These are phyloP conservation scores for Calameuta idolon DNA, from an alignment of 2,888 invertebrate genomes.

Conservation along the genomic window DNA sequence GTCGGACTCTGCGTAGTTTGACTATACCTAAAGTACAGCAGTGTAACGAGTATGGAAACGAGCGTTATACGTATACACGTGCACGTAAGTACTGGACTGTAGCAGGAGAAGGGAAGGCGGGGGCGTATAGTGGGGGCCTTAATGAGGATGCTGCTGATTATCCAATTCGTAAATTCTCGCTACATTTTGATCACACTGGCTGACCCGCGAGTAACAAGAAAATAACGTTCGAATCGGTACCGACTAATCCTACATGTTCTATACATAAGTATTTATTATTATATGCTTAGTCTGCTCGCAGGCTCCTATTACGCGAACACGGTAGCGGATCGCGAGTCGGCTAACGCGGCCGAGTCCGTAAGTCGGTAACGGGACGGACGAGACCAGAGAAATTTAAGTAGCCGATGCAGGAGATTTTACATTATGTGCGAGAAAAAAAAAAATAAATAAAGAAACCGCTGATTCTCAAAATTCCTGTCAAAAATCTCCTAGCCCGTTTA, in stretches of 20 bases:
- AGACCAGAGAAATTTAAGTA: neutral
- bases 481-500: neutral
- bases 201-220: conserved; percentile 56
- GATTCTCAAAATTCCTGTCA: neutral
- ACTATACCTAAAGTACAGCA: conserved; percentile 15
- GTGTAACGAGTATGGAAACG: neutral
- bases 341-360: neutral
- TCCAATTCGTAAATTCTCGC: conserved; percentile 72
- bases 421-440: neutral
- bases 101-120: conserved; percentile 59
- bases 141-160: conserved; percentile 78
- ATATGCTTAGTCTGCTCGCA: neutral
- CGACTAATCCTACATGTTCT: neutral
- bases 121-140: conserved; percentile 66
- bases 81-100: conserved; percentile 2
- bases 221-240: neutral
- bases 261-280: neutral
- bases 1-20: conserved; percentile 27
- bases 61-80: neutral
- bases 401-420: neutral
- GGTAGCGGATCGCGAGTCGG: neutral
- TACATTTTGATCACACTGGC: conserved; percentile 63
- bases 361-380: neutral
- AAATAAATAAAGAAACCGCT: neutral
- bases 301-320: neutral